Conservation (phyloP, 2,888 invertebrate species). For the Chamaedrilus cognettii region DNA sequence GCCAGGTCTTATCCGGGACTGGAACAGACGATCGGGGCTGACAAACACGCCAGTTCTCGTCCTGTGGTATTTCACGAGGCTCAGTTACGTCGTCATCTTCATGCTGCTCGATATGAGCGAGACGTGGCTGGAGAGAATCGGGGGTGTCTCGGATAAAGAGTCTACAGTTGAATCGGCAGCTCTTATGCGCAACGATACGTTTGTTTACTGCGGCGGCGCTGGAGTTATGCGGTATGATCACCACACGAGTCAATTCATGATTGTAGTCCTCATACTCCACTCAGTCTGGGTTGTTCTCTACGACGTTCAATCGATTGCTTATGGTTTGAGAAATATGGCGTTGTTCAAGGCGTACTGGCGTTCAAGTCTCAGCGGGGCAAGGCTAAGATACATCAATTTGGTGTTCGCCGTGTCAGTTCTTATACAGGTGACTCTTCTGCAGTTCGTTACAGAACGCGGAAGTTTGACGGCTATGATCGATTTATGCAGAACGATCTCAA, state of each 20-base stretch:
- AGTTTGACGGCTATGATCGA: neutral
- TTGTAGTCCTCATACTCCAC: neutral
- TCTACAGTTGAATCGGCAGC: too few species aligned
- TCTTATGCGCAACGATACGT: neutral
- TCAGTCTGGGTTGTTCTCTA: neutral
- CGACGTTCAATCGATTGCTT: neutral
- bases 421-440: neutral
- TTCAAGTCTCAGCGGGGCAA: neutral
- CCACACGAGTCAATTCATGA: too few species aligned
- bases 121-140: conserved; percentile 6
- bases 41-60: neutral
- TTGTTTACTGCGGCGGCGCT: conserved; percentile 1
- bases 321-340: neutral
- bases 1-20: neutral
- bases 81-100: neutral
- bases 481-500: neutral
- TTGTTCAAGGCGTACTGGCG: neutral
- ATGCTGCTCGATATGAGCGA: conserved; percentile 9
- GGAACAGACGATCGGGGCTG: neutral
- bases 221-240: too few species aligned
- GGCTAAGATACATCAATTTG: neutral
- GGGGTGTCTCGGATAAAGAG: too few species aligned
- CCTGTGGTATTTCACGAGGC: neutral
- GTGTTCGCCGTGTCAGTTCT: neutral
- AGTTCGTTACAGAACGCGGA: conserved; percentile 1